Evolutionary conservation across 1,140 invertebrate species (phyloP).

Genomic region (Spodoptera litura): DNA sequence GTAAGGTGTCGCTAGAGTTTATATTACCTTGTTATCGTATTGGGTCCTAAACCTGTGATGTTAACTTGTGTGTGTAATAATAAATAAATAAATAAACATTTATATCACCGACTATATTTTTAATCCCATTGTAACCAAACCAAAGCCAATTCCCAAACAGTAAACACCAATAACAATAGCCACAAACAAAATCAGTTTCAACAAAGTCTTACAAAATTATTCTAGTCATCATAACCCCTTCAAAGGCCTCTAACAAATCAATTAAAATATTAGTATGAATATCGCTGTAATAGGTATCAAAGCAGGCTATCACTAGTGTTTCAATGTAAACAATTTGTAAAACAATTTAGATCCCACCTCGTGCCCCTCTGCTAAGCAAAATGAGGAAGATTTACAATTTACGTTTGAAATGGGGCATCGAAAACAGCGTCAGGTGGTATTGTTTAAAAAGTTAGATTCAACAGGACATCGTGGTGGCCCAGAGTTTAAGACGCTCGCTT

Average conservation of each 20-base stretch:
- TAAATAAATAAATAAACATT: no score
- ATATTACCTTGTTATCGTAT: no score
- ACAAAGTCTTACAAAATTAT: conserved; percentile 4
- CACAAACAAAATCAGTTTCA: no score
- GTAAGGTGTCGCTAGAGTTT: no score
- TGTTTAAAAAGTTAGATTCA: background rate
- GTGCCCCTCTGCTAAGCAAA: conserved; percentile 55
- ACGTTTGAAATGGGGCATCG: conserved; percentile 53
- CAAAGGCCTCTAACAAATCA: background rate
- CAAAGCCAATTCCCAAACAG: no score
- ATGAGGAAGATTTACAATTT: conserved; percentile 66
- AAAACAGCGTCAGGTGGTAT: conserved; percentile 10
- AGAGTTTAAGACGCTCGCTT: no score
- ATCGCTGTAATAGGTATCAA: background rate
- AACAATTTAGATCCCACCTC: conserved; percentile 65
- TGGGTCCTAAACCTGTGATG: no score
- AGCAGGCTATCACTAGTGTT: conserved; percentile 1
- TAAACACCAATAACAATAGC: no score
- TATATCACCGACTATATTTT: no score
- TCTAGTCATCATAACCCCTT: background rate
- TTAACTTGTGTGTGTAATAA: no score
- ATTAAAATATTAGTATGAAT: background rate
- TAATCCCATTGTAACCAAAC: no score
- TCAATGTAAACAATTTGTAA: conserved; percentile 64
- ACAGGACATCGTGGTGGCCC: no score